Evolutionary conservation across 2,113 vertebrate species (phyloP).

Genomic region (Gorsachius goisagi): DNA sequence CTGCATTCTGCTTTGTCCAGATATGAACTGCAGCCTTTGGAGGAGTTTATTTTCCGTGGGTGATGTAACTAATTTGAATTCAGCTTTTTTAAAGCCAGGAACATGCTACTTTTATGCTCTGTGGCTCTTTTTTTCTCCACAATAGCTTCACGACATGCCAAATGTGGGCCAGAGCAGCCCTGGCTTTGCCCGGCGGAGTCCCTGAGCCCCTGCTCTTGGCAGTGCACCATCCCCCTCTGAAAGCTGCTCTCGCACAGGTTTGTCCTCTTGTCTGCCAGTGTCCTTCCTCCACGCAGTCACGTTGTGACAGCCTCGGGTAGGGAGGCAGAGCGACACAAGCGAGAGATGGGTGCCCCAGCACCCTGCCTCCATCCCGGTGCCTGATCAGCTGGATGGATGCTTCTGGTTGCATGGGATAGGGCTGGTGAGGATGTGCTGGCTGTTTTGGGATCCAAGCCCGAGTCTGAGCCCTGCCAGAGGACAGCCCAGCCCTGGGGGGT

Average conservation of each 20-base stretch:
- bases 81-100: not conserved
- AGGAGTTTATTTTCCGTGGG: not conserved
- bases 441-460: accelerated
- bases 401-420: not conserved
- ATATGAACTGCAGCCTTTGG: not conserved
- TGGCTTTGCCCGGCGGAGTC: not conserved
- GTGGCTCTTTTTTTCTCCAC: not conserved
- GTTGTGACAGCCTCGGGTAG: not conserved
- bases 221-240: not conserved
- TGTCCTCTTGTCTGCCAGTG: not conserved
- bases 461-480: not conserved
- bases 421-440: not conserved
- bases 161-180: not conserved
- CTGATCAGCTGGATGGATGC: not conserved
- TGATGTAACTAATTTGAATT: not conserved
- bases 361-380: not conserved
- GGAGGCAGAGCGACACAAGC: not conserved
- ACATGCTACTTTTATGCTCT: not conserved
- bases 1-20: not conserved
- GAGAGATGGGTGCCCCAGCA: not conserved
- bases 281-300: not conserved
- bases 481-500: not conserved
- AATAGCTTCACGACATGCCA: not conserved
- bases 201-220: not conserved
- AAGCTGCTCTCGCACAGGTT: not conserved